Conservation (phyloP, 2,888 invertebrate species). For the Drosophila phalerata region DNA sequence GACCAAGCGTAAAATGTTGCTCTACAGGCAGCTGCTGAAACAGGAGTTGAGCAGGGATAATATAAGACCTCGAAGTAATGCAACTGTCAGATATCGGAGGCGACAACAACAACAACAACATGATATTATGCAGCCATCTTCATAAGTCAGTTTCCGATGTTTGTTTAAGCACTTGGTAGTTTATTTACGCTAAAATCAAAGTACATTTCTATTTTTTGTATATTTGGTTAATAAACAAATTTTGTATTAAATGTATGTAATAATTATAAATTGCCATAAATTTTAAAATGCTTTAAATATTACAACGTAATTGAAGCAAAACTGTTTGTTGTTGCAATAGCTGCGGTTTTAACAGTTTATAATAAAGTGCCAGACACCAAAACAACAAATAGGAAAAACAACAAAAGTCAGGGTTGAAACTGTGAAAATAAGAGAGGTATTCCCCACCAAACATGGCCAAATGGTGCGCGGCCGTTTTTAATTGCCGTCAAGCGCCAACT, state of each 20-base stretch:
- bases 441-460: constrained; percentile 24
- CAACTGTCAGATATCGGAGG: neutral
- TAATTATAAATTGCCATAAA: neutral
- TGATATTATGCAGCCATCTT: neutral
- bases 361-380: constrained; percentile 67
- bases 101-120: constrained; percentile 9
- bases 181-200: constrained; percentile 4
- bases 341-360: constrained; percentile 73
- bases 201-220: constrained; percentile 1
- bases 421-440: constrained; percentile 20
- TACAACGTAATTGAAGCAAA: neutral
- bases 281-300: neutral
- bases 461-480: constrained; percentile 64
- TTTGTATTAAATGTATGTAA: constrained; percentile 14
- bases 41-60: constrained; percentile 43
- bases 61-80: constrained; percentile 15
- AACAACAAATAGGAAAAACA: constrained; percentile 36
- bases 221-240: neutral
- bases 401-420: constrained; percentile 6
- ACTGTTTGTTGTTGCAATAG: constrained; percentile 34
- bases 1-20: constrained; percentile 62
- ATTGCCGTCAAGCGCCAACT: constrained; percentile 75
- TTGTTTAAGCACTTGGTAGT: constrained; percentile 8
- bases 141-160: neutral
- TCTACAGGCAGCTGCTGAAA: constrained; percentile 46